Evolutionary conservation across 2,888 invertebrate genomes (phyloP).

Genomic region (Gymnosoma rotundatum): DNA sequence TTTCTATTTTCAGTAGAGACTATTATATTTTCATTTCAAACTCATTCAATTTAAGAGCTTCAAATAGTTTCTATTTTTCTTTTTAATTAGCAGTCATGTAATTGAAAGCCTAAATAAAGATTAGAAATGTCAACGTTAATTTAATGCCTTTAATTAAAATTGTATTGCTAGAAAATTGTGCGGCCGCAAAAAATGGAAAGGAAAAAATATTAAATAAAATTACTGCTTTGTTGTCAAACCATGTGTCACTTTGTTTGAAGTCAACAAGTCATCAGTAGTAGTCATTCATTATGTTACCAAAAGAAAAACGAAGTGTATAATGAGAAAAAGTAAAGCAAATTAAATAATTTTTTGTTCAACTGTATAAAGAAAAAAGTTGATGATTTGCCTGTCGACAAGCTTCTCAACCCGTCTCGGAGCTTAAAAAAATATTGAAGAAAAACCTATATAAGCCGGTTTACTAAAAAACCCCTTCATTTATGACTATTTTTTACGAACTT

Average conservation of each 20-base stretch:
- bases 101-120: neutral
- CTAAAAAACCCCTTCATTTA: slow-evolving; percentile 42
- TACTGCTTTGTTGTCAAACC: slow-evolving; percentile 64
- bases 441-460: slow-evolving; percentile 45
- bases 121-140: slow-evolving; percentile 22
- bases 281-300: slow-evolving; percentile 59
- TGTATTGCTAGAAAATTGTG: neutral
- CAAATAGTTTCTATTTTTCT: neutral
- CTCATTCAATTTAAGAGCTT: neutral
- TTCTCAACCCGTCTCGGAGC: slow-evolving; percentile 35
- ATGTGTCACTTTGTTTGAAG: slow-evolving; percentile 68
- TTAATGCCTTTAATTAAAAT: slow-evolving; percentile 57
- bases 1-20: neutral
- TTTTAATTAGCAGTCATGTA: neutral
- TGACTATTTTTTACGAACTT: slow-evolving; percentile 10
- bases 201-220: slow-evolving; percentile 20
- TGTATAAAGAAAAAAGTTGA: slow-evolving; percentile 11
- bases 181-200: neutral
- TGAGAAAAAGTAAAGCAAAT: slow-evolving; percentile 33
- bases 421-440: neutral
- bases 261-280: slow-evolving; percentile 66
- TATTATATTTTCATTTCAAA: neutral
- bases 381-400: slow-evolving; percentile 48
- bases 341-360: slow-evolving; percentile 46
- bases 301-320: slow-evolving; percentile 6